phyloP scores from a whole-genome alignment of 1,140 invertebrate species.

The Drosophila sproati region DNA sequence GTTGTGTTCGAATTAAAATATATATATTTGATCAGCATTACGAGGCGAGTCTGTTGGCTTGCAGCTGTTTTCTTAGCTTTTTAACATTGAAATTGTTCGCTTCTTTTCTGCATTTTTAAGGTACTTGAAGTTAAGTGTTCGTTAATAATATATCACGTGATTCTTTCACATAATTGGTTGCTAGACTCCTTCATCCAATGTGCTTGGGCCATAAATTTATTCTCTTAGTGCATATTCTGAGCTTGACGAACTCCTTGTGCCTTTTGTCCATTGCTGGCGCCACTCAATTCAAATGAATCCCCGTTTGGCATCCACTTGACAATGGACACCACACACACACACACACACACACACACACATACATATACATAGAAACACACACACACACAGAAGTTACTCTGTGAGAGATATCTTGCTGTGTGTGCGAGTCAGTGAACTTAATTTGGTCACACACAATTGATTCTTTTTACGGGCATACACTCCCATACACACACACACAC shows the following conservation, averaged over 20 bases:
- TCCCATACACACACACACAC: conserved; percentile 21
- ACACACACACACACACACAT: conserved; percentile 23
- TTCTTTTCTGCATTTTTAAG: no score
- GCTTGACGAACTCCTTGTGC: not conserved
- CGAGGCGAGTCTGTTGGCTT: no score
- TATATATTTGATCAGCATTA: no score
- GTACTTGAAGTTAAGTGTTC: no score
- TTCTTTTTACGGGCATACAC: conserved; percentile 72
- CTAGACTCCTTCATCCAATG: no score
- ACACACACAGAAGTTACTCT: not conserved
- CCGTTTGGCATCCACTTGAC: conserved; percentile 78
- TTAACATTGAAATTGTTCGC: no score
- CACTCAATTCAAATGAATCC: conserved; percentile 78
- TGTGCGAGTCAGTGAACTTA: conserved; percentile 73
- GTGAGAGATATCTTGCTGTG: conserved; percentile 6
- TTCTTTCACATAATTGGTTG: no score
- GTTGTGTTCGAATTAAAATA: no score
- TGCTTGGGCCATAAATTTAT: not conserved
- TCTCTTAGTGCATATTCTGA: not conserved
- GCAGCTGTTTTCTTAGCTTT: no score
- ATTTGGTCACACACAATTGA: conserved; percentile 82
- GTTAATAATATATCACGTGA: no score
- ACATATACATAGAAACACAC: not conserved
- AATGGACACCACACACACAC: conserved; percentile 53
- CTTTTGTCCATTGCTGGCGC: conserved; percentile 49